phyloP scores from a whole-genome alignment of 64 coral and sea anemone species.

The Porites lutea region DNA sequence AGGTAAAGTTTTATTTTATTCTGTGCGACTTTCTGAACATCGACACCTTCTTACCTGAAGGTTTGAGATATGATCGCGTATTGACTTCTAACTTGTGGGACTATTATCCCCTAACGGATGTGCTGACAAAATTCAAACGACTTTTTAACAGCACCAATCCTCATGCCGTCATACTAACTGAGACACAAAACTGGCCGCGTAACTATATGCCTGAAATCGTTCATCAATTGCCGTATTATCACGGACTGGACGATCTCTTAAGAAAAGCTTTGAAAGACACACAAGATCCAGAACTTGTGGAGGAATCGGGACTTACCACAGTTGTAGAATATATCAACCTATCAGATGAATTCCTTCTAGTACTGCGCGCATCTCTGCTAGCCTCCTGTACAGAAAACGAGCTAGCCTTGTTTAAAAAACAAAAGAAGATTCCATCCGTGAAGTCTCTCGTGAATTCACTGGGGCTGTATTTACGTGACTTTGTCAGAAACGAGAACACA shows the following conservation, averaged over 20 bases:
- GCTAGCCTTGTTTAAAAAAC: not conserved
- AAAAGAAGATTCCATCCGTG: slow-evolving; percentile 7
- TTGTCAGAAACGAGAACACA: slow-evolving; percentile 15
- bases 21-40: slow-evolving; percentile 23
- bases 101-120: not conserved
- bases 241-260: not conserved
- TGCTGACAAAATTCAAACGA: slow-evolving; percentile 1
- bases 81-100: slow-evolving; percentile 61
- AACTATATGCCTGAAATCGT: slow-evolving; percentile 4
- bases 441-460: slow-evolving; percentile 1
- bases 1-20: slow-evolving; percentile 4
- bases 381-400: not conserved
- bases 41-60: not conserved
- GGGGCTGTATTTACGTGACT: slow-evolving; percentile 46
- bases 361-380: not conserved
- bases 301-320: not conserved
- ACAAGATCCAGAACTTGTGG: not conserved
- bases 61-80: slow-evolving; percentile 38
- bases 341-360: not conserved
- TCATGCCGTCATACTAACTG: slow-evolving; percentile 32
- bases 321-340: slow-evolving; percentile 17
- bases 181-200: slow-evolving; percentile 18
- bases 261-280: slow-evolving; percentile 35
- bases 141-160: slow-evolving; percentile 27
- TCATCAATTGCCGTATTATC: not conserved